phyloP scores from a whole-genome alignment of 2,113 vertebrate genomes.

The Dinomys branickii region DNA sequence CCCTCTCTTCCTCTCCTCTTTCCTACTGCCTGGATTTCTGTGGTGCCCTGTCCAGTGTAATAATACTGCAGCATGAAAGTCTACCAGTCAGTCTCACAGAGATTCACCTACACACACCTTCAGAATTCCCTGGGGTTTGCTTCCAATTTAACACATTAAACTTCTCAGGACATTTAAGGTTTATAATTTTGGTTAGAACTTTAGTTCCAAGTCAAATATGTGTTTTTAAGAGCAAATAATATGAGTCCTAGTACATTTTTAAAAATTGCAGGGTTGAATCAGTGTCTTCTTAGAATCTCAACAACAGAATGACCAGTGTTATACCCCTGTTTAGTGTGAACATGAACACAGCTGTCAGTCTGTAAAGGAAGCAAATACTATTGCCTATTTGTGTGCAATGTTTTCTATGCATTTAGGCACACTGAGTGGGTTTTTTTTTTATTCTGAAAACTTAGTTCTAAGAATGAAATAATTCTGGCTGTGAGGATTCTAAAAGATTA shows the following conservation, averaged over 20 bases:
- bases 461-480: slow-evolving; percentile 56
- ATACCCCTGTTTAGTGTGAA: not conserved
- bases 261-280: slow-evolving; percentile 1
- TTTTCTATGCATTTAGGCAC: not conserved
- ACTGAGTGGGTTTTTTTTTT: slow-evolving; percentile 21
- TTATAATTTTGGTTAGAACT: slow-evolving; percentile 71
- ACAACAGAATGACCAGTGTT: slow-evolving; percentile 38
- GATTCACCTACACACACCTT: not conserved
- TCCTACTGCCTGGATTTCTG: not conserved
- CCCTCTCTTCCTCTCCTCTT: not conserved
- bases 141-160: slow-evolving; percentile 62
- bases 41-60: not conserved
- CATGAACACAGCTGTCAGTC: not conserved
- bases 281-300: slow-evolving; percentile 12
- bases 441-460: slow-evolving; percentile 42
- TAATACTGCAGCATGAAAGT: not conserved
- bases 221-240: slow-evolving; percentile 57
- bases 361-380: not conserved
- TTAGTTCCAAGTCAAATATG: slow-evolving; percentile 71
- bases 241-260: slow-evolving; percentile 45
- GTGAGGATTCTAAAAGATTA: slow-evolving; percentile 47
- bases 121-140: not conserved
- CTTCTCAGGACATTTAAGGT: slow-evolving; percentile 50
- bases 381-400: not conserved
- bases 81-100: not conserved